These are phyloP conservation scores for Phalanger gymnotis DNA, from an alignment of 2,797 vertebrate species.

Conservation along the genomic window DNA sequence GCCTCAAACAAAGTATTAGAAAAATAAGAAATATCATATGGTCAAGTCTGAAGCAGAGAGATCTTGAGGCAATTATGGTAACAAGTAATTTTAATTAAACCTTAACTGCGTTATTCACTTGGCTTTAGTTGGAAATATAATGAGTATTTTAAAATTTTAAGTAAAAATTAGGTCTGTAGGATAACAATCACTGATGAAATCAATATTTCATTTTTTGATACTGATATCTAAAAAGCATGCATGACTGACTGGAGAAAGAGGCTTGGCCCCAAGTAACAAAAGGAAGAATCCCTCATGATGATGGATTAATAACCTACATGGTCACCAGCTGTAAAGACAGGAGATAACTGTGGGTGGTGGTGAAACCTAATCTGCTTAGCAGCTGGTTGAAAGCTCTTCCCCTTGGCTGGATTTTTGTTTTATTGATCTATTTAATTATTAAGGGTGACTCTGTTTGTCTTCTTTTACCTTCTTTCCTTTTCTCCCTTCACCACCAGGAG, in stretches of 20 bases:
- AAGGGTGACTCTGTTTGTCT: background rate
- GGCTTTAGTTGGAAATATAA: background rate
- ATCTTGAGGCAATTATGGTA: background rate
- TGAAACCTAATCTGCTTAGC: background rate
- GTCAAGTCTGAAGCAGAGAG: background rate
- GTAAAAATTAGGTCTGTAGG: background rate
- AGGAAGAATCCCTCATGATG: background rate
- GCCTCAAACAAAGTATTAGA: background rate
- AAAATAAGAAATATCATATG: background rate
- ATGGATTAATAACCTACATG: background rate
- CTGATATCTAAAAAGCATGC: background rate
- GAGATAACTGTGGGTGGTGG: background rate
- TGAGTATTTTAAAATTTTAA: background rate
- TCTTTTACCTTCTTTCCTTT: background rate
- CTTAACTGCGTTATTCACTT: background rate
- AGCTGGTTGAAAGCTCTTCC: background rate
- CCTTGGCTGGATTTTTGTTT: background rate
- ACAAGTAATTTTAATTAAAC: background rate
- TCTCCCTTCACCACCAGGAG: background rate
- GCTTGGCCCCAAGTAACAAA: background rate
- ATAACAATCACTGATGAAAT: background rate
- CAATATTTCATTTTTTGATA: background rate
- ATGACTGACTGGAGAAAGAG: background rate
- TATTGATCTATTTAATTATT: background rate
- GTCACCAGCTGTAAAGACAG: background rate